Evolutionary conservation across 2,113 vertebrate species (phyloP), one percentile per base, ranked within the genome.

Genomic region (Sphaerodactylus townsendi): DNA sequence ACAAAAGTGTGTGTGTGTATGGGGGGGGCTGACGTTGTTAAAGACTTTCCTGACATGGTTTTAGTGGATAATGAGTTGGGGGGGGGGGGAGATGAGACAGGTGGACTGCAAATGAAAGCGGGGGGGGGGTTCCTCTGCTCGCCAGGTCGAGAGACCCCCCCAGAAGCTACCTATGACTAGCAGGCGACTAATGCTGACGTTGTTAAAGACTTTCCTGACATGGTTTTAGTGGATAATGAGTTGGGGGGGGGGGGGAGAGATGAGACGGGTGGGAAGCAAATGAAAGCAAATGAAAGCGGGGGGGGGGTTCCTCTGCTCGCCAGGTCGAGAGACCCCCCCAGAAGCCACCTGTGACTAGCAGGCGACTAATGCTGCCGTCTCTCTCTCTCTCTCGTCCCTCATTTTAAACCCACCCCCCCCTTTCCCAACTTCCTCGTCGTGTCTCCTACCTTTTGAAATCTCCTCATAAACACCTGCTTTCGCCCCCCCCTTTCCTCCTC

Each of bases 321-420:
- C 83, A n/a, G 44, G 85, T 83, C 82, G 56, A 23, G 56, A 59
- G n/a, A n/a, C n/a, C n/a, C n/a, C n/a, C n/a, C n/a, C n/a, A n/a
- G n/a, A n/a, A n/a, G n/a, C n/a, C n/a, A n/a, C n/a, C n/a, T n/a
- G n/a, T n/a, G 56, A 73, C 25, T 4, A 21, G 17, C 7, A 14
- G 81, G 23, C 50, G 59, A 2, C 56, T 81, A 89, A 89, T 89
- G 86, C 89, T 48, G 79, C 25, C 68, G 69, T 92, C 37, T 93
- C 48, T 85, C 73, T 89, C 10, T 89, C 62, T 93, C 65, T 83
- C 23, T 25, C 44, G 5, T 15, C 2, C 10, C 15, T 4, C 25
- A n/a, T n/a, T n/a, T n/a, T n/a, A n/a, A n/a, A n/a, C n/a, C n/a
- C n/a, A n/a, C n/a, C n/a, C 48, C 48, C 2, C 44, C 25, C 28